Percentiles rank a stretch among this genome's conserved stretches.
Evolutionary conservation across 1,140 invertebrate genomes (phyloP).

Genomic region (Piezodorus guildinii): DNA sequence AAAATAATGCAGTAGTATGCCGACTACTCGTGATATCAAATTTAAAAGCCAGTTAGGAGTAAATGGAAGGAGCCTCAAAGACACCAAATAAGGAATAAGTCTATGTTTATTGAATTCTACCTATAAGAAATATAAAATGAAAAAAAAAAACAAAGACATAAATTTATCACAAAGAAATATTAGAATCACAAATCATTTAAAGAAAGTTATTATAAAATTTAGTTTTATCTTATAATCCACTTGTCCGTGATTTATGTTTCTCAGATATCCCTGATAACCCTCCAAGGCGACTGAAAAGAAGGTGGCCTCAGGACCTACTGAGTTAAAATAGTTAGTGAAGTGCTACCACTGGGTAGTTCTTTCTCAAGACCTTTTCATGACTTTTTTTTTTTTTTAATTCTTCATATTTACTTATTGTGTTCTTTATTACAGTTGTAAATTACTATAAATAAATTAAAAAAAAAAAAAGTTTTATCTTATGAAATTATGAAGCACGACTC

Average conservation of each 20-base stretch:
- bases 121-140: not conserved
- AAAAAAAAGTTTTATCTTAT: not conserved
- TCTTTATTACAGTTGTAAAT: too few relatives aligned
- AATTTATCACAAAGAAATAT: not conserved
- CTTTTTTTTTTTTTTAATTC: too few relatives aligned
- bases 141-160: not conserved
- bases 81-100: not conserved
- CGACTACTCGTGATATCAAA: not conserved
- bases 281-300: too few relatives aligned
- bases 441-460: not conserved
- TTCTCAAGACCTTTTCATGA: too few relatives aligned
- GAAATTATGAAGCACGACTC: too few relatives aligned
- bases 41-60: slow-evolving; percentile 1
- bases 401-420: too few relatives aligned
- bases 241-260: too few relatives aligned
- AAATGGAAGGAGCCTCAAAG: not conserved
- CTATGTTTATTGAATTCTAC: not conserved
- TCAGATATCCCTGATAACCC: too few relatives aligned
- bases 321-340: too few relatives aligned
- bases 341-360: too few relatives aligned
- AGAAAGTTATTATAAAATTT: not conserved
- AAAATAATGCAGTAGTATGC: not conserved
- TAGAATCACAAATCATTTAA: not conserved
- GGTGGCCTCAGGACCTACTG: too few relatives aligned
- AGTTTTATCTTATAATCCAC: too few relatives aligned